Conservation (phyloP, 2,888 invertebrate genomes). For the Apoderus coryli region DNA sequence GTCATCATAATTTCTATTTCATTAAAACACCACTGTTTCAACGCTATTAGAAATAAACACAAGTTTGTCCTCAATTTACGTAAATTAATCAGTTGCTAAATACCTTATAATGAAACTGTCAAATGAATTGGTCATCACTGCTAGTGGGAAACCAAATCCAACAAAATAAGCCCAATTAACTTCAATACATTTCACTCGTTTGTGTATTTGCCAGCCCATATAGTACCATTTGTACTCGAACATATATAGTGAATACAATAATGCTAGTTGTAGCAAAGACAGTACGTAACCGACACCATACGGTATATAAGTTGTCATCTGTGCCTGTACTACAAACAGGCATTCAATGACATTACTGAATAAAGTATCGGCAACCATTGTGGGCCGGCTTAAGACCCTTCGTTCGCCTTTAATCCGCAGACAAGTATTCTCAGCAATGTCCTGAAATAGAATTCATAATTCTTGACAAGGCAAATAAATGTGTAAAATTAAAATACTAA, state of each 20-base stretch:
- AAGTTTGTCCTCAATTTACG: no score
- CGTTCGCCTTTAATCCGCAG: constrained; percentile 72
- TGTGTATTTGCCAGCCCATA: constrained; percentile 90
- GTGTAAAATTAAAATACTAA: no score
- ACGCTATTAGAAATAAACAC: no score
- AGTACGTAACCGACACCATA: constrained; percentile 51
- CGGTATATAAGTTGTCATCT: constrained; percentile 54
- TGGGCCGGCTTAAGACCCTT: constrained; percentile 67
- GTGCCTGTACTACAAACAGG: constrained; percentile 72
- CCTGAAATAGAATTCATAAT: constrained; percentile 48
- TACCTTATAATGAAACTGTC: no score
- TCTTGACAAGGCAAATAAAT: no score
- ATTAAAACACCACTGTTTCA: no score
- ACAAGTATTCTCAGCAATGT: constrained; percentile 90
- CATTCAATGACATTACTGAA: constrained; percentile 80
- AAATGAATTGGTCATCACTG: constrained; percentile 77
- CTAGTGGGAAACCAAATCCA: constrained; percentile 87
- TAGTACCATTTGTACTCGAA: constrained; percentile 99
- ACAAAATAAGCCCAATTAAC: constrained; percentile 94
- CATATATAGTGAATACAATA: constrained; percentile 85
- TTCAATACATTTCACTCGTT: constrained; percentile 76
- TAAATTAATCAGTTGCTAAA: no score
- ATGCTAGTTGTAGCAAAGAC: constrained; percentile 68
- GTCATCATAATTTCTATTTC: no score
- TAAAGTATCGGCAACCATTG: constrained; percentile 75